Evolutionary conservation across 2,113 vertebrate genomes (phyloP).

Genomic region (Thymallus thymallus): DNA sequence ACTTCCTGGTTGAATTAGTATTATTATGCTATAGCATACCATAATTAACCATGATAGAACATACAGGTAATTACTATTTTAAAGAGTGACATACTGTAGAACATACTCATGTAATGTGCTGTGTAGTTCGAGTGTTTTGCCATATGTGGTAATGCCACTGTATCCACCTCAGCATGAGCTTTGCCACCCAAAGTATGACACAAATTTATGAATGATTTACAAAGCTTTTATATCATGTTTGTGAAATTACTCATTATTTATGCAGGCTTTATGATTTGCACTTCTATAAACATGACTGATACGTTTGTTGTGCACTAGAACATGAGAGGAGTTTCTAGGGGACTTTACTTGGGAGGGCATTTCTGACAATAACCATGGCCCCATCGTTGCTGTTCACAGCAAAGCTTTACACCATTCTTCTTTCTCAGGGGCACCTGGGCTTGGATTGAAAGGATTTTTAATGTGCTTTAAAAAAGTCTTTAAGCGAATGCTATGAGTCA

Average conservation of each 20-base stretch:
- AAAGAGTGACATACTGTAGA: too few species aligned
- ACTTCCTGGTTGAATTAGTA: too few species aligned
- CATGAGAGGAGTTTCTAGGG: neutral
- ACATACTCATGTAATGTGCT: too few species aligned
- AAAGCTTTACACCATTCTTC: slow-evolving; percentile 24
- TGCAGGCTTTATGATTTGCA: slow-evolving; percentile 1
- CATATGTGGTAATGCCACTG: neutral
- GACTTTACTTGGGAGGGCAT: neutral
- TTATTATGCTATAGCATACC: too few species aligned
- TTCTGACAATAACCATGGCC: neutral
- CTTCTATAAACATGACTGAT: neutral
- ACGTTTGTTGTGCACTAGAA: neutral
- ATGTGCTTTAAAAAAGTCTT: slow-evolving; percentile 58
- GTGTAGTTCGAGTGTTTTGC: too few species aligned
- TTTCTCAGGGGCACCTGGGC: slow-evolving; percentile 32
- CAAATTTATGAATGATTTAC: slow-evolving; percentile 6
- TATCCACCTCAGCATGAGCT: neutral
- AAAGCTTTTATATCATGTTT: slow-evolving; percentile 18
- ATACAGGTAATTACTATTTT: too few species aligned
- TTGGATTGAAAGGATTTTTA: slow-evolving; percentile 48
- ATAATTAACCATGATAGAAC: too few species aligned
- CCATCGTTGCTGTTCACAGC: slow-evolving; percentile 9
- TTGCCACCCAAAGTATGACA: slow-evolving; percentile 8
- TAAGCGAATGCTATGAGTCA: slow-evolving; percentile 75
- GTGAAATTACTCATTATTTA: slow-evolving; percentile 9